Evolutionary conservation across 92 coral and sea anemone genomes (phyloP).

Genomic region (Nematostella vectensis): DNA sequence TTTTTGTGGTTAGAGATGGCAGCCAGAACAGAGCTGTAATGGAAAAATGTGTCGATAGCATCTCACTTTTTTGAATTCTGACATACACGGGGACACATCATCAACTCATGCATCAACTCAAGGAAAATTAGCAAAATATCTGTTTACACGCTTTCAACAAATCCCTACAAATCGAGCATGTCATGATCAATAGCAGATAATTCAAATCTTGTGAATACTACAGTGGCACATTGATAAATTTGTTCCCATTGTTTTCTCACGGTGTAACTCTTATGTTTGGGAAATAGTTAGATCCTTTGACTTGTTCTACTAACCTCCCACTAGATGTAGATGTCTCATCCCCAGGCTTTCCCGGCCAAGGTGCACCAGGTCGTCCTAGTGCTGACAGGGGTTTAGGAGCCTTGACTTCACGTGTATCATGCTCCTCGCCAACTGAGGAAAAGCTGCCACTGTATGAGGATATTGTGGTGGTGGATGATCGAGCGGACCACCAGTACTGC

Average conservation of each 20-base stretch:
- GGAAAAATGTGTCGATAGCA: constrained; percentile 10
- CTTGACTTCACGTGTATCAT: constrained; percentile 61
- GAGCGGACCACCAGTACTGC: constrained; percentile 61
- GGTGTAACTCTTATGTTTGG: too few species aligned
- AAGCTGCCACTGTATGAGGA: constrained; percentile 60
- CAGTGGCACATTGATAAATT: too few species aligned
- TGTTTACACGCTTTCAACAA: too few species aligned
- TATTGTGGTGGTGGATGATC: constrained; percentile 53
- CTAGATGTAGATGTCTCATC: not conserved
- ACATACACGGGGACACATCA: too few species aligned
- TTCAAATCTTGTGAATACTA: too few species aligned
- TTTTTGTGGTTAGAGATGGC: constrained; percentile 2
- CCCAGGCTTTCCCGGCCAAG: not conserved
- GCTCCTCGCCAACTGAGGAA: constrained; percentile 64
- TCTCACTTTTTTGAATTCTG: too few species aligned
- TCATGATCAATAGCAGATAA: too few species aligned
- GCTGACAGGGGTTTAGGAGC: constrained; percentile 33
- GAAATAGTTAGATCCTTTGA: too few species aligned
- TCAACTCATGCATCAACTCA: too few species aligned
- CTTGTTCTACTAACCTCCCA: constrained; percentile 1
- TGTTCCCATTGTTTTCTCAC: too few species aligned
- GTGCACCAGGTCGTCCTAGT: not conserved
- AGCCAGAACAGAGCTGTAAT: not conserved
- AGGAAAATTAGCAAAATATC: too few species aligned
- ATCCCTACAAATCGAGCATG: too few species aligned